A percentile compares a stretch with the other conserved stretches of the same genome.
These are phyloP conservation scores for Tapirus terrestris DNA, from an alignment of 2,113 vertebrate genomes.

Conservation along the genomic window DNA sequence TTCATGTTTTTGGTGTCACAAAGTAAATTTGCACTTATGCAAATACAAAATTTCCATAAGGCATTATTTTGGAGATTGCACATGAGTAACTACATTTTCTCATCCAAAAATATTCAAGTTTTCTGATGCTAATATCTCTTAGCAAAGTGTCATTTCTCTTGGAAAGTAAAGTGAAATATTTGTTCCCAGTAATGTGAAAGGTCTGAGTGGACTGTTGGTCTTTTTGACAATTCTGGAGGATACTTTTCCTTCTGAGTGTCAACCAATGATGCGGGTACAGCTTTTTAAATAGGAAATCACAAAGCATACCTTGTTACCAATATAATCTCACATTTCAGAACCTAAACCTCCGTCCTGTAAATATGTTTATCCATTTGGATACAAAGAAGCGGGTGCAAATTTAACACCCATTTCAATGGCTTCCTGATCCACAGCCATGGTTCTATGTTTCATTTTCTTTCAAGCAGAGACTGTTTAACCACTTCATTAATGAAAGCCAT, in stretches of 20 bases:
- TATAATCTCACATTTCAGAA: background rate
- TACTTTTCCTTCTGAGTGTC: background rate
- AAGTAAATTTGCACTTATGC: background rate
- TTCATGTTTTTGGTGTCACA: background rate
- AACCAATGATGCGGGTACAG: background rate
- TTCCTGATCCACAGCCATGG: background rate
- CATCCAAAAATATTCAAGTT: background rate
- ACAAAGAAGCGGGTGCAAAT: background rate
- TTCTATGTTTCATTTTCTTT: background rate
- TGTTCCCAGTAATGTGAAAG: background rate
- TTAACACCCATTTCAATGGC: background rate
- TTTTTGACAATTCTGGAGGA: background rate
- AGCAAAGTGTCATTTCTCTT: background rate
- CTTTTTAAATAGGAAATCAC: background rate
- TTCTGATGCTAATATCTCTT: background rate
- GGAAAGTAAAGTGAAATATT: background rate
- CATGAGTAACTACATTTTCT: background rate
- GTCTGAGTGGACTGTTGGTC: background rate
- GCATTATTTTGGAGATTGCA: background rate
- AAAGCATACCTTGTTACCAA: background rate
- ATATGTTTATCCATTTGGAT: background rate
- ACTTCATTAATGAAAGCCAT: background rate
- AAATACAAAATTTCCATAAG: background rate
- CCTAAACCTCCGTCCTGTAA: background rate
- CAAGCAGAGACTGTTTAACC: background rate